Evolutionary conservation across 2,888 invertebrate genomes (phyloP), one percentile per base, ranked within the genome.

Genomic region (Portevinia maculata): DNA sequence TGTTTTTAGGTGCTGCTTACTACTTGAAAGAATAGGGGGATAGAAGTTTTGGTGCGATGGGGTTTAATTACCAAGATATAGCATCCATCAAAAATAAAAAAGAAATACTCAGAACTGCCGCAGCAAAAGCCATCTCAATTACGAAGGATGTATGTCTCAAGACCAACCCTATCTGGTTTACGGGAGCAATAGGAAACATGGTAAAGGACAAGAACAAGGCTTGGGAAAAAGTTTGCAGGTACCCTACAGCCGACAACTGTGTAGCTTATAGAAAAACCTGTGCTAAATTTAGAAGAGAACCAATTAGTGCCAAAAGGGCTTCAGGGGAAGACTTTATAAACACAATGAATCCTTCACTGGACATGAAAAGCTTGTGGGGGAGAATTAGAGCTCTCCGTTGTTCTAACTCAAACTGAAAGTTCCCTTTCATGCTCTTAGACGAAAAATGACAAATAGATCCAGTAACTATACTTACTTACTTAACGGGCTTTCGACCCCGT

Each of bases 21-120:
- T n/a, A n/a, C n/a, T n/a, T n/a, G n/a, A n/a, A n/a, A n/a, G n/a
- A n/a, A n/a, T n/a, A n/a, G n/a, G n/a, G n/a, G n/a, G n/a, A n/a
- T n/a, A n/a, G n/a, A n/a, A n/a, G n/a, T n/a, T n/a, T n/a, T n/a
- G n/a, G n/a, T n/a, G n/a, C n/a, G n/a, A n/a, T n/a, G n/a, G n/a
- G n/a, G n/a, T n/a, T n/a, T n/a, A n/a, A n/a, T n/a, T 7, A 50
- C 48, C 34, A 65, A 7, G 0, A 44, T 53, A 11, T 32, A 44
- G 5, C 34, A 55, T 21, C 46, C 55, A 6, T 13, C 67, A 1
- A 67, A 46, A 46, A 15, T 46, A 8, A 67, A 67, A 32, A 67
- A n/a, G n/a, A 55, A 21, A 67, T 46, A 15, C 46, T 46, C 1
- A 67, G 55, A 55, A 34, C 34, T 3, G 55, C 67, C 1, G 53